Evolutionary conservation across 1,140 invertebrate genomes (phyloP), one percentile per base, ranked within the genome.

Genomic region (Achatina immaculata): DNA sequence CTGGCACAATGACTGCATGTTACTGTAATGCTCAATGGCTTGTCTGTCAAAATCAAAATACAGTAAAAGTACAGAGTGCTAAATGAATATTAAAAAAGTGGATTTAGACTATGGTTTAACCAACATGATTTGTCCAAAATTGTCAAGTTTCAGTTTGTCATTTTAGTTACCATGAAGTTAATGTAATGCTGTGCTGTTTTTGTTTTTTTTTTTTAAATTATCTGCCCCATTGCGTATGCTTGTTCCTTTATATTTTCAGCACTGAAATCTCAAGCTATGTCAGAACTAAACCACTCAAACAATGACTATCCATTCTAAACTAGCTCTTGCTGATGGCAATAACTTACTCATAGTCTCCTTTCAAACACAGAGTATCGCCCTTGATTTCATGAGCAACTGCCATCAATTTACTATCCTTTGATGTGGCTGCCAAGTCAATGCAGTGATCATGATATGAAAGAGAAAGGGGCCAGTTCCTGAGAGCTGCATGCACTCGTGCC

Each of bases 381-480:
- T 86, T 74, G 86, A 88, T 87, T 80, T 90, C 89, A 83, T 86
- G 83, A 19, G 88, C 88, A 7, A 85, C 82, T 0, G 83, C 82
- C 48, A 85, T 66, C 85, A 88, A 85, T 45, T 81, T 83, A 14
- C 48, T 83, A 68, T 88, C 85, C 40, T 85, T 83, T 28, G 84
- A 78, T 75, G 81, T 86, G 14, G 81, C 76, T n/a, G 85, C 87
- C 68, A 88, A 86, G n/a, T 80, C 40, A 62, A 90, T 85, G 78
- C 89, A 83, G 73, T 89, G 87, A 34, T 89, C 86, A 81, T 90
- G 89, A 68, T 88, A 90, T 3, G 85, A 86, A n/a, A 86, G 73
- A 7, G 86, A 83, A 2, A 86, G 78, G 40, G 85, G 80, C 86
- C 87, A 89, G 81, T 89, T 87, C 72, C 84, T 80, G 43, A 89